These are phyloP conservation scores for Spongilla lacustris DNA, from an alignment of 37 sponge, comb jelly and placozoan genomes.

Conservation along the genomic window DNA sequence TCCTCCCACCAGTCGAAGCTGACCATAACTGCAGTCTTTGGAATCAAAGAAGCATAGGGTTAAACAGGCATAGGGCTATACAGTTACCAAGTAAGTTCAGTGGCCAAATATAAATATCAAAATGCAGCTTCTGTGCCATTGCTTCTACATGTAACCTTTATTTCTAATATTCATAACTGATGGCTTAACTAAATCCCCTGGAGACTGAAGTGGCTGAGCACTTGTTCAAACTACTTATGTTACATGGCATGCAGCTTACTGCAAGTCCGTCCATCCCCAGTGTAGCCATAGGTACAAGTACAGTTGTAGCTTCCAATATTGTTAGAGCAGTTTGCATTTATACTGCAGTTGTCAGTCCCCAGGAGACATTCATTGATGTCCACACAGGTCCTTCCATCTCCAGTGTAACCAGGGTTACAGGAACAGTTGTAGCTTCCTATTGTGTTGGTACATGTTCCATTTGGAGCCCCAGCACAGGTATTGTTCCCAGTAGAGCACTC, in stretches of 20 bases:
- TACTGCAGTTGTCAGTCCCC: too few relatives aligned
- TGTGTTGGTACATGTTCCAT: conserved; percentile 28
- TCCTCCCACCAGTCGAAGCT: conserved; percentile 36
- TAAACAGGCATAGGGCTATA: too few relatives aligned
- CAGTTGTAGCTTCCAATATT: conserved; percentile 27
- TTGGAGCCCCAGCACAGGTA: conserved; percentile 1
- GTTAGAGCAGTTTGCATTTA: conserved; percentile 26
- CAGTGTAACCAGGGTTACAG: conserved; percentile 46
- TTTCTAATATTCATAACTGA: too few relatives aligned
- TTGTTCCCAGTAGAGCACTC: conserved; percentile 9
- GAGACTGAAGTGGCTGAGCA: not conserved
- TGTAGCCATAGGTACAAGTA: conserved; percentile 39
- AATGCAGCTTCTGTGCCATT: too few relatives aligned
- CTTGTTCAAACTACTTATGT: not conserved
- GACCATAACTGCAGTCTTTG: conserved; percentile 16
- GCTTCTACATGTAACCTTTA: too few relatives aligned
- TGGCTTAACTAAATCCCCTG: too few relatives aligned
- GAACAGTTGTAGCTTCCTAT: conserved; percentile 22
- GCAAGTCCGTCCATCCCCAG: conserved; percentile 25
- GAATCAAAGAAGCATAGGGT: not conserved
- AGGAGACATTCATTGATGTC: too few relatives aligned
- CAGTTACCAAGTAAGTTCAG: too few relatives aligned
- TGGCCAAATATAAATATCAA: too few relatives aligned
- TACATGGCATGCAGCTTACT: not conserved
- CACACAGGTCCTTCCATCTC: conserved; percentile 19